Evolutionary conservation across 2,888 invertebrate genomes (phyloP).

Genomic region (Drosophila monieri): DNA sequence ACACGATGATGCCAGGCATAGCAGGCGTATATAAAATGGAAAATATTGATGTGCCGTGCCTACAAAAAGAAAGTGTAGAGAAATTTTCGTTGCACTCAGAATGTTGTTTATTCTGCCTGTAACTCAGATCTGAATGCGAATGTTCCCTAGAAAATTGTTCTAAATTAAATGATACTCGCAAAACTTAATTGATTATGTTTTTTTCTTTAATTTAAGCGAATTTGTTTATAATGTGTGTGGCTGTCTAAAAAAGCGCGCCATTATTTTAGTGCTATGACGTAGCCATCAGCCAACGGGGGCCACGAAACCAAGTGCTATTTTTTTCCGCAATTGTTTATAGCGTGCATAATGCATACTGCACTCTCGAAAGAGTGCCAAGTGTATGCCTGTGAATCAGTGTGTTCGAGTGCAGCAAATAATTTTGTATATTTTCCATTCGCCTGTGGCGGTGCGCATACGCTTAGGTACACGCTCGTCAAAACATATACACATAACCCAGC

Average conservation of each 20-base stretch:
- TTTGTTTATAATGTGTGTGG: conserved; percentile 48
- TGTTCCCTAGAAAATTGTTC: conserved; percentile 13
- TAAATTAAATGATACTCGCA: conserved; percentile 14
- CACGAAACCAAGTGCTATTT: conserved; percentile 41
- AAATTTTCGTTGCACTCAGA: conserved; percentile 78
- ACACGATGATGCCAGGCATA: conserved; percentile 47
- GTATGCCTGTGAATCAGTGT: conserved; percentile 31
- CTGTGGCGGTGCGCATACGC: conserved; percentile 73
- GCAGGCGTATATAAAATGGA: conserved; percentile 57
- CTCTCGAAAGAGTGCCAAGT: conserved; percentile 17
- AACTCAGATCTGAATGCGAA: conserved; percentile 5
- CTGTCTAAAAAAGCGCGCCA: conserved; percentile 80
- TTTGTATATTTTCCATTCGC: conserved; percentile 66
- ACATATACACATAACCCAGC: conserved; percentile 69
- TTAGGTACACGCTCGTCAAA: conserved; percentile 82
- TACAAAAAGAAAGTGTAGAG: conserved; percentile 82
- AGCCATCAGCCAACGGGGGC: conserved; percentile 47
- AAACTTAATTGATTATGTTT: conserved; percentile 24
- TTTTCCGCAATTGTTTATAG: conserved; percentile 64
- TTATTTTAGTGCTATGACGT: conserved; percentile 77
- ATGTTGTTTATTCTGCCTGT: conserved; percentile 47
- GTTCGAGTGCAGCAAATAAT: conserved; percentile 64
- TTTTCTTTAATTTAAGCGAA: conserved; percentile 30
- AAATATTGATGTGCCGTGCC: conserved; percentile 71
- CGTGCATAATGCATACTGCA: conserved; percentile 51